A percentile compares a stretch with the other conserved stretches of the same genome.
Conservation (phyloP, 2,797 vertebrate species). For the Macropus fuliginosus region DNA sequence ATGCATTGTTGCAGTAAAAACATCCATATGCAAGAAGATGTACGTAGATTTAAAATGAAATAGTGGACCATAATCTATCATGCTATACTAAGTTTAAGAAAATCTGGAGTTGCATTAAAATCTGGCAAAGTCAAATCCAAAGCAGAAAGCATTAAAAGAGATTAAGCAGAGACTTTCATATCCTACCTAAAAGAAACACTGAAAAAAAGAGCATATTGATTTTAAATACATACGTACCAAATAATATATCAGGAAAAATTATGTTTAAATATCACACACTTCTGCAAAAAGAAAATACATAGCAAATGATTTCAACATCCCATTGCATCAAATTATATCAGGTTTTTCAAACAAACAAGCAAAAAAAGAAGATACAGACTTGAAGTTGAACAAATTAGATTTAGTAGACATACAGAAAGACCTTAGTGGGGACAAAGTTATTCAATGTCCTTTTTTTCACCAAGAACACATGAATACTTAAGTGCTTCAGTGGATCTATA, state of each 20-base stretch:
- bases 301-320: not conserved
- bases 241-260: not conserved
- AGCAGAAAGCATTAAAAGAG: not conserved
- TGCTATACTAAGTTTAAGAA: not conserved
- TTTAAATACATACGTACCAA: not conserved
- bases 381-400: not conserved
- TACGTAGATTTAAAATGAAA: not conserved
- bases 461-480: not conserved
- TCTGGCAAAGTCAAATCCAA: not conserved
- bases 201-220: not conserved
- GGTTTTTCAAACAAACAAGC: not conserved
- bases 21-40: not conserved
- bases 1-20: not conserved
- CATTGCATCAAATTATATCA: not conserved
- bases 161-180: not conserved
- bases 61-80: not conserved
- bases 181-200: not conserved
- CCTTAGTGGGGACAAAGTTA: not conserved
- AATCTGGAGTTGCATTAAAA: not conserved
- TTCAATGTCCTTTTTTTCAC: not conserved
- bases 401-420: not conserved
- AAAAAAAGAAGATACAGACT: not conserved
- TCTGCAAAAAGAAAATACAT: not conserved
- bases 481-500: not conserved
- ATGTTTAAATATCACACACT: not conserved